Evolutionary conservation across 2,797 vertebrate genomes (phyloP).

Genomic region (Chloroceryle amazona): DNA sequence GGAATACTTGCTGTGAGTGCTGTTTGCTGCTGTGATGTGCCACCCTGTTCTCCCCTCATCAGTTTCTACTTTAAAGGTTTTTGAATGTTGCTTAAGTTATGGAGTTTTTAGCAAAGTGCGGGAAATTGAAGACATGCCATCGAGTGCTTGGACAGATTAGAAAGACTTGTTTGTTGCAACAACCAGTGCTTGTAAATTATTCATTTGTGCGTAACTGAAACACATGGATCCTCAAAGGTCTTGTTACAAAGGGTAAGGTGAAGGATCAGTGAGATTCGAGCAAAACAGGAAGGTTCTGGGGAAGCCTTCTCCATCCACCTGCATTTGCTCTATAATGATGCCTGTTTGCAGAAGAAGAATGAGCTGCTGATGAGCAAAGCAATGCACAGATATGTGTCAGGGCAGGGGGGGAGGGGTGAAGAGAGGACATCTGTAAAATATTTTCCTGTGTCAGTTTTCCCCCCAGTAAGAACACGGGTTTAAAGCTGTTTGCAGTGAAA

Average conservation of each 20-base stretch:
- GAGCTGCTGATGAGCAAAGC: background rate
- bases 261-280: background rate
- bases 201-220: slow-evolving; percentile 44
- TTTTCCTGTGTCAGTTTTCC: background rate
- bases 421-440: background rate
- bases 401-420: too few species aligned
- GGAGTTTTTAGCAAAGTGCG: background rate
- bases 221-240: background rate
- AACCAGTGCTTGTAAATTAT: slow-evolving; percentile 43
- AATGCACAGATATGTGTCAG: background rate
- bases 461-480: background rate
- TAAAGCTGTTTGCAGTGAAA: background rate
- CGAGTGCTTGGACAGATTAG: background rate
- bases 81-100: background rate
- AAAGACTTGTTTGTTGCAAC: slow-evolving; percentile 14
- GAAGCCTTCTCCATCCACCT: background rate
- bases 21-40: slow-evolving; percentile 20
- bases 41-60: background rate
- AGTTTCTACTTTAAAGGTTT: background rate
- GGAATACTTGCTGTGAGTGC: slow-evolving; percentile 29
- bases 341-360: background rate
- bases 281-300: slow-evolving; percentile 31
- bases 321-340: background rate
- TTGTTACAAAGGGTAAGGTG: slow-evolving; percentile 30
- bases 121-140: background rate